Percentiles rank a stretch among this genome's conserved stretches.
Evolutionary conservation across 2,113 vertebrate genomes (phyloP).

Genomic region (Rhea pennata): DNA sequence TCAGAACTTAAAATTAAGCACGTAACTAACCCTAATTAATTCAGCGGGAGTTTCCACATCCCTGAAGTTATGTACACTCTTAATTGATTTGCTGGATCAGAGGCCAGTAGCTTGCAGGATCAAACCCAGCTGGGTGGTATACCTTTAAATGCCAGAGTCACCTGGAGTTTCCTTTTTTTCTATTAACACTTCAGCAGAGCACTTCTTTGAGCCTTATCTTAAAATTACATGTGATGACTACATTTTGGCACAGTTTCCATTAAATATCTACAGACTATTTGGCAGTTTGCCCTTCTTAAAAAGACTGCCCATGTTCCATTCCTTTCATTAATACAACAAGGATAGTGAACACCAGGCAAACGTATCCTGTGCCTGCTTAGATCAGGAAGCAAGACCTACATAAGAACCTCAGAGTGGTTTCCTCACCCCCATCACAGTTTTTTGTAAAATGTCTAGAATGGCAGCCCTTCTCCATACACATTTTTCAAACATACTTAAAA

Average conservation of each 20-base stretch:
- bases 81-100: neutral
- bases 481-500: neutral
- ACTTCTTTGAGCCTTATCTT: neutral
- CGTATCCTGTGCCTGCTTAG: neutral
- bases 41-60: neutral
- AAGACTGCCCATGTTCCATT: neutral
- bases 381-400: neutral
- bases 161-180: neutral
- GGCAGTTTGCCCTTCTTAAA: neutral
- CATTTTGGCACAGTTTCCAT: neutral
- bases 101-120: neutral
- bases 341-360: neutral
- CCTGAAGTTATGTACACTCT: neutral
- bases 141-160: neutral
- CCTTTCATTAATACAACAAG: neutral
- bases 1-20: neutral
- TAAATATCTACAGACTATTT: neutral
- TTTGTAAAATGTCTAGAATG: neutral
- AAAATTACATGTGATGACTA: constrained; percentile 2
- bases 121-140: neutral
- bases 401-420: neutral
- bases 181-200: neutral
- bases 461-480: neutral
- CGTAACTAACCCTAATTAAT: neutral
- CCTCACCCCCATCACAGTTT: neutral